phyloP scores from a whole-genome alignment of 2,797 vertebrate genomes.

The Syngnathus acus region DNA sequence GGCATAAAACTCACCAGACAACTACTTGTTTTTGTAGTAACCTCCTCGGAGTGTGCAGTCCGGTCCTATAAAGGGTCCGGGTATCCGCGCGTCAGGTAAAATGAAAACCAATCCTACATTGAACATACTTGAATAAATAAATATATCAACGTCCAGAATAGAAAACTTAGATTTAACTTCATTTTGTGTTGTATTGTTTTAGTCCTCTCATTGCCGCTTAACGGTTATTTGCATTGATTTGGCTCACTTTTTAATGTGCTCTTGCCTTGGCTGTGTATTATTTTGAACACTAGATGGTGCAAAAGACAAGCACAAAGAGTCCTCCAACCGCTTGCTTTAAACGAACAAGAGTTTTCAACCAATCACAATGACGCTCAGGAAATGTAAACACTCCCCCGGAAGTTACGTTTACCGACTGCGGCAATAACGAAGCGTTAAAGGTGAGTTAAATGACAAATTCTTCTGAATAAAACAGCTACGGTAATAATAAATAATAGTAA shows the following conservation, averaged over 20 bases:
- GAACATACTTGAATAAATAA: background rate
- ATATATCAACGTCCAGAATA: background rate
- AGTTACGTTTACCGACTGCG: conserved; percentile 12
- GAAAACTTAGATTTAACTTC: background rate
- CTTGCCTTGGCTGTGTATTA: background rate
- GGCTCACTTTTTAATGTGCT: no score
- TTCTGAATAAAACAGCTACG: no score
- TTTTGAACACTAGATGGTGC: conserved; percentile 12
- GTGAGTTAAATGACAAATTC: conserved; percentile 35
- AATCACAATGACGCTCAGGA: conserved; percentile 18
- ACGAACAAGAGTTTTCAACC: conserved; percentile 5
- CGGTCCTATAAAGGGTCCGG: no score
- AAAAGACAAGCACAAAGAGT: background rate
- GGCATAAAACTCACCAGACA: no score
- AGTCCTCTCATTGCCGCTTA: background rate
- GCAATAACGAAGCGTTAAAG: conserved; percentile 29
- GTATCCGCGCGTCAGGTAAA: no score
- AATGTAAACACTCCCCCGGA: conserved; percentile 17
- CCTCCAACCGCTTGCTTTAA: background rate
- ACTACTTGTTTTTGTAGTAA: no score
- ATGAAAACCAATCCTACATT: background rate
- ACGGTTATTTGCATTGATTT: background rate
- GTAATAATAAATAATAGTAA: background rate
- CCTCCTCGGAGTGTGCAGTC: no score
- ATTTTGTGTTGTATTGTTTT: background rate